Conservation (phyloP, 1,140 invertebrate species). For the Scaptomyza graminum region DNA sequence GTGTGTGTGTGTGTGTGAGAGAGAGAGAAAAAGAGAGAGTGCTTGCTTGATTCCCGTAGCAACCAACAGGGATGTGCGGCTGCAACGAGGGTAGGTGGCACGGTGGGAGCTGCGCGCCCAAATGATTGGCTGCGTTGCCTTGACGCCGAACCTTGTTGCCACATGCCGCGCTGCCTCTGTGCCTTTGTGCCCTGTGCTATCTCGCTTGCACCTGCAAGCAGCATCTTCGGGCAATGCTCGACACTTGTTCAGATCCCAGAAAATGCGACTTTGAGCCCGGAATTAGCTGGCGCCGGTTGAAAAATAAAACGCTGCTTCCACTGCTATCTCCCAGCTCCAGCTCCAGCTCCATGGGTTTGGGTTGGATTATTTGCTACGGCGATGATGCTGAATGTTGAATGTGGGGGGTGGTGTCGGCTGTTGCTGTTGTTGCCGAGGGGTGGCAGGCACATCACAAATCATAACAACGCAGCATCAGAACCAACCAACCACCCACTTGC, state of each 20-base stretch:
- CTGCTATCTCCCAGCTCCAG: background rate
- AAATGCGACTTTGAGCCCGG: slow-evolving; percentile 79
- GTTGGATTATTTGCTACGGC: slow-evolving; percentile 76
- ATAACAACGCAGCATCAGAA: slow-evolving; percentile 55
- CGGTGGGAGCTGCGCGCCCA: slow-evolving; percentile 41
- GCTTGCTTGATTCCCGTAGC: slow-evolving; percentile 53
- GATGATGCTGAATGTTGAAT: slow-evolving; percentile 13
- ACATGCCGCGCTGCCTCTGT: slow-evolving; percentile 29
- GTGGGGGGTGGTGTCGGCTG: slow-evolving; percentile 8
- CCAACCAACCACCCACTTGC: slow-evolving; percentile 20
- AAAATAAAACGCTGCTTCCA: slow-evolving; percentile 47
- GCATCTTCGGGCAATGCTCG: slow-evolving; percentile 36
- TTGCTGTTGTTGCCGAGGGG: slow-evolving; percentile 7
- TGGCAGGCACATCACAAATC: slow-evolving; percentile 52
- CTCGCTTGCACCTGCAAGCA: slow-evolving; percentile 36
- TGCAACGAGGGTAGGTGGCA: slow-evolving; percentile 26
- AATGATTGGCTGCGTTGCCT: slow-evolving; percentile 76
- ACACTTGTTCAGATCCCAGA: slow-evolving; percentile 77
- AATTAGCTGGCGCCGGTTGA: slow-evolving; percentile 74
- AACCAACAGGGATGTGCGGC: slow-evolving; percentile 55
- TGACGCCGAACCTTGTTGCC: slow-evolving; percentile 57
- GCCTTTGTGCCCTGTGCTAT: slow-evolving; percentile 39
- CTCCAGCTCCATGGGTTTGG: slow-evolving; percentile 41
- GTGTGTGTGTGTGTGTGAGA: slow-evolving; percentile 5
- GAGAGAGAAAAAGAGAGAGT: slow-evolving; percentile 30